Percentiles rank a stretch among this genome's conserved stretches.
phyloP scores from a whole-genome alignment of 2,113 vertebrate species.

The Onychorhynchus coronatus region DNA sequence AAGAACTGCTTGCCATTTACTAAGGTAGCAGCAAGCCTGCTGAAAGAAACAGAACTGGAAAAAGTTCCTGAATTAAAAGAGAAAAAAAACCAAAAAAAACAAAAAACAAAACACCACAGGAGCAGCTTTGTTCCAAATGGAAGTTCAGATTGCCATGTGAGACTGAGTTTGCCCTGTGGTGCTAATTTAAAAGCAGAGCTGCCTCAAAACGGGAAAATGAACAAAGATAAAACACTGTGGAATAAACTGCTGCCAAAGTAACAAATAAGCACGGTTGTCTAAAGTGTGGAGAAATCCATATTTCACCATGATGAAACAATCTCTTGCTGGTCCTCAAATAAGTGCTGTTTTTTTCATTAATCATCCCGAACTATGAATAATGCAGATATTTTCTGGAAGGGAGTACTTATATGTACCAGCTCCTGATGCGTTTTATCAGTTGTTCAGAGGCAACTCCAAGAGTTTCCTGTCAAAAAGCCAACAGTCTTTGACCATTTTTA shows the following conservation, averaged over 20 bases:
- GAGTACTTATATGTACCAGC: not conserved
- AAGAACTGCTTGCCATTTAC: not conserved
- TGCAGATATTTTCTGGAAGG: not conserved
- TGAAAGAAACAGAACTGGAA: not conserved
- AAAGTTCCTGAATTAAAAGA: not conserved
- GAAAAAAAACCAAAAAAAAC: not conserved
- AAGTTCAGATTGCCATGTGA: not conserved
- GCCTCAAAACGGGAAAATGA: not conserved
- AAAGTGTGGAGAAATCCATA: not conserved
- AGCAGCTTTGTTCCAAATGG: not conserved
- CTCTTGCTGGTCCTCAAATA: not conserved
- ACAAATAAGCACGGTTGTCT: not conserved
- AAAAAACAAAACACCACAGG: too few relatives aligned
- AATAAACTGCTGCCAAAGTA: not conserved
- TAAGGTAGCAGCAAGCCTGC: not conserved
- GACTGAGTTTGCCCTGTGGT: not conserved
- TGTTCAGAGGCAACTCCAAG: not conserved
- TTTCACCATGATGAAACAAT: not conserved
- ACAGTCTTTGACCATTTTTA: not conserved
- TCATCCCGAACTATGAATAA: slow-evolving; percentile 14
- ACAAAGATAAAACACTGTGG: not conserved
- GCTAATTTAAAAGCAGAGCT: slow-evolving; percentile 26
- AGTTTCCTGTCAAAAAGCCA: not conserved
- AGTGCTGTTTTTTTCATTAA: not conserved
- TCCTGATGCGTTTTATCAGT: not conserved